Evolutionary conservation across 2,888 invertebrate species (phyloP), one percentile per base, ranked within the genome.

Genomic region (Hypolimnas misippus): DNA sequence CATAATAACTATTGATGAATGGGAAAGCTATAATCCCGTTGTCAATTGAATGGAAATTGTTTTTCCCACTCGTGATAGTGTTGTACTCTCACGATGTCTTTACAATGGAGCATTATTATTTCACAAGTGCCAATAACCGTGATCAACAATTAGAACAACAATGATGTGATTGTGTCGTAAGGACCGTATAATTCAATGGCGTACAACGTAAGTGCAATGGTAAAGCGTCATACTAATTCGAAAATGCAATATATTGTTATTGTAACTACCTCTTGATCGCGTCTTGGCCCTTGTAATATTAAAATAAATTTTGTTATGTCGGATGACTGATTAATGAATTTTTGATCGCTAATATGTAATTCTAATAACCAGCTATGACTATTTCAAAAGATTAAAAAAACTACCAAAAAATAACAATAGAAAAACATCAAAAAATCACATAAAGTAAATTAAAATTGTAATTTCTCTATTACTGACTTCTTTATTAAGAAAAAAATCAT

Each of bases 21-120:
- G 57, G 52, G 57, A 53, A 57, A 57, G 44, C 33, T 17, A 46
- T 52, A 40, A 61, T 40, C 3, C 33, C 44, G 42, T 33, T 50
- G 17, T 25, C 17, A 50, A 50, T 57, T 51, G 40, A 31, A 53
- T 17, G 25, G n/a, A 31, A 16, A 51, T 8, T n/a, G 40, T 51
- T 57, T 57, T 56, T 57, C n/a, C 25, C 38, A 42, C 42, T 16
- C 19, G 33, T 21, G 29, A 58, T 56, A 5, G 14, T 33, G 33
- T 38, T 1, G 16, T 53, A 42, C 35, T 59, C 53, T 44, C 59
- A 59, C 59, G 12, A 46, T 49, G n/a, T 14, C 49, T 29, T 29
- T 8, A 49, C 29, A 49, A 49, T 49, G 29, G 49, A 8, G 8
- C 49, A 49, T 49, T 49, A 12, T 49, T 49, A 29, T 29, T 49